Evolutionary conservation across 2,888 invertebrate genomes (phyloP).

Genomic region (Anarsia innoxiella): DNA sequence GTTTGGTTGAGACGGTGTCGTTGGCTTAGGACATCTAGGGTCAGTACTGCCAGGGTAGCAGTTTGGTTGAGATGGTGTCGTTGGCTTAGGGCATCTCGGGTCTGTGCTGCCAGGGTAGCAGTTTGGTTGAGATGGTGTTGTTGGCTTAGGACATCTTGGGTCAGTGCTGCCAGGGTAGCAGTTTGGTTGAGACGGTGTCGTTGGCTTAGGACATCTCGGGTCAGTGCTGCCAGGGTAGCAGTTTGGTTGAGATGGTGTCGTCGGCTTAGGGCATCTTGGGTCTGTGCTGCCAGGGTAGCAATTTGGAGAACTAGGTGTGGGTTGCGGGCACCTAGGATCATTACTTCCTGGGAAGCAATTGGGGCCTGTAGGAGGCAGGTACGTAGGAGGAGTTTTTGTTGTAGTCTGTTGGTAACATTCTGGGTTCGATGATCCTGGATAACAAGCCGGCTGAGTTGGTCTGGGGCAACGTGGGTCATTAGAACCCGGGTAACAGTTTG

Average conservation of each 20-base stretch:
- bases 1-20: constrained; percentile 18
- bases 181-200: constrained; percentile 20
- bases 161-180: constrained; percentile 27
- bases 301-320: constrained; percentile 20
- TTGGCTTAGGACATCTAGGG: constrained; percentile 23
- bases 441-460: constrained; percentile 11
- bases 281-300: constrained; percentile 27
- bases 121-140: constrained; percentile 20
- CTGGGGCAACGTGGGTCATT: constrained; percentile 39
- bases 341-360: constrained; percentile 21
- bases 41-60: constrained; percentile 33
- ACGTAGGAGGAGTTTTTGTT: constrained; percentile 24
- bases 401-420: constrained; percentile 30
- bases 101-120: constrained; percentile 31
- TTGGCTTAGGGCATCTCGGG: constrained; percentile 29
- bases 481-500: constrained; percentile 38
- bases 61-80: constrained; percentile 24
- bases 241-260: constrained; percentile 18
- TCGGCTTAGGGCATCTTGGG: constrained; percentile 29
- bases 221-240: constrained; percentile 25
- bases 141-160: constrained; percentile 34
- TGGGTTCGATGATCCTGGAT: constrained; percentile 35
- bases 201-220: constrained; percentile 21
- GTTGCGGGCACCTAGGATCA: constrained; percentile 31
- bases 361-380: constrained; percentile 22